These are phyloP conservation scores for Iguana delicatissima DNA, from an alignment of 2,797 vertebrate species.

Conservation along the genomic window DNA sequence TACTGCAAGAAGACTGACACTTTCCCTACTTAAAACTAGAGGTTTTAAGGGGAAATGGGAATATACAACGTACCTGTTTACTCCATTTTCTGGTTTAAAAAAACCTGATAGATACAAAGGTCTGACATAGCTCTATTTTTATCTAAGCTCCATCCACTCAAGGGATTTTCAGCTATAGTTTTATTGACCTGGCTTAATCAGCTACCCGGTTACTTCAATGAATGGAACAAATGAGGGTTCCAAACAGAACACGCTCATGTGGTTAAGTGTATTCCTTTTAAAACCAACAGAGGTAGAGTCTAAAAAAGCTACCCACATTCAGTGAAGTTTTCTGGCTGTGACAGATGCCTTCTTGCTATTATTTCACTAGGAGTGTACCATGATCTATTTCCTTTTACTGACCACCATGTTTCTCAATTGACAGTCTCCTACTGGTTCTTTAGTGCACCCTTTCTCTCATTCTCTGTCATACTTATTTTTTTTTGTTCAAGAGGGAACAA, in stretches of 20 bases:
- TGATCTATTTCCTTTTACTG: constrained; percentile 8
- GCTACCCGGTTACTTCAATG: constrained; percentile 45
- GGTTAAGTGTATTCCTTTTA: not conserved
- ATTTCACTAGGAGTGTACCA: constrained; percentile 1
- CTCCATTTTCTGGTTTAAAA: constrained; percentile 51
- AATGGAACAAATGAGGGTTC: not conserved
- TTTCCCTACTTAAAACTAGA: constrained; percentile 36
- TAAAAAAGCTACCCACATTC: not conserved
- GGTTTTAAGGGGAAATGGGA: constrained; percentile 26
- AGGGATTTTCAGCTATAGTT: constrained; percentile 71
- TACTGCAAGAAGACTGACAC: not conserved
- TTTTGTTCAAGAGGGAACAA: not conserved
- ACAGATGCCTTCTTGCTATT: not conserved
- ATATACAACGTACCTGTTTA: constrained; percentile 33
- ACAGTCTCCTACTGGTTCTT: not conserved
- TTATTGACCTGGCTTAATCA: constrained; percentile 74
- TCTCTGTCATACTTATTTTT: not conserved
- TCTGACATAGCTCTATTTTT: constrained; percentile 65
- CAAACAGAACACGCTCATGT: not conserved
- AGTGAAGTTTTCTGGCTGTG: not conserved
- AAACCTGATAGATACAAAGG: constrained; percentile 59
- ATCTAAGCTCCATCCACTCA: constrained; percentile 70
- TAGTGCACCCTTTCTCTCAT: constrained; percentile 7
- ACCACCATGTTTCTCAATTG: not conserved
- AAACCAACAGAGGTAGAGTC: not conserved